Conservation (phyloP, 2,113 vertebrate species). For the Archilochus colubris region DNA sequence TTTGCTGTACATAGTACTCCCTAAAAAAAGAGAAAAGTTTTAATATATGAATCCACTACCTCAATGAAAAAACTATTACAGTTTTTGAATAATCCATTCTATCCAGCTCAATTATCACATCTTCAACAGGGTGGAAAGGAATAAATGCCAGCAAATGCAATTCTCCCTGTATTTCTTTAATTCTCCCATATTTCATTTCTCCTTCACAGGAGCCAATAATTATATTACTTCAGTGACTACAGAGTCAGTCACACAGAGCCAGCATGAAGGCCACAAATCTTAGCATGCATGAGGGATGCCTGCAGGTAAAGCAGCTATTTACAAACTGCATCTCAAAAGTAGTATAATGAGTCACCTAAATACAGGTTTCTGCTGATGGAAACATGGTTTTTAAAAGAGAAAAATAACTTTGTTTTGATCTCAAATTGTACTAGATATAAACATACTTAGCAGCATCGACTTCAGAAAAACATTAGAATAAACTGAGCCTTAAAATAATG, state of each 20-base stretch:
- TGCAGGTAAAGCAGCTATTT: background rate
- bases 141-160: background rate
- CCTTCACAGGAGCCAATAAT: background rate
- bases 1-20: background rate
- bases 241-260: background rate
- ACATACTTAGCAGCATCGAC: conserved; percentile 8
- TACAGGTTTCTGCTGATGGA: background rate
- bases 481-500: background rate
- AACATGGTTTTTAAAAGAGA: background rate
- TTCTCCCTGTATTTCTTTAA: background rate
- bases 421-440: conserved; percentile 33
- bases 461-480: conserved; percentile 34
- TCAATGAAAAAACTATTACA: background rate
- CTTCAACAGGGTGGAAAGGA: background rate
- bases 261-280: background rate
- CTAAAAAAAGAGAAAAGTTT: background rate
- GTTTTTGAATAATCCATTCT: background rate
- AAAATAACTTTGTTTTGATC: conserved; percentile 40
- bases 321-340: background rate
- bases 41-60: background rate
- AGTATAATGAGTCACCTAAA: background rate
- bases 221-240: background rate
- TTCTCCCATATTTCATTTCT: background rate
- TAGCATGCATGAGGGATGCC: background rate
- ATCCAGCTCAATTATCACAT: background rate